These are phyloP conservation scores for Eulithis testata DNA, from an alignment of 2,888 invertebrate species.

Conservation along the genomic window DNA sequence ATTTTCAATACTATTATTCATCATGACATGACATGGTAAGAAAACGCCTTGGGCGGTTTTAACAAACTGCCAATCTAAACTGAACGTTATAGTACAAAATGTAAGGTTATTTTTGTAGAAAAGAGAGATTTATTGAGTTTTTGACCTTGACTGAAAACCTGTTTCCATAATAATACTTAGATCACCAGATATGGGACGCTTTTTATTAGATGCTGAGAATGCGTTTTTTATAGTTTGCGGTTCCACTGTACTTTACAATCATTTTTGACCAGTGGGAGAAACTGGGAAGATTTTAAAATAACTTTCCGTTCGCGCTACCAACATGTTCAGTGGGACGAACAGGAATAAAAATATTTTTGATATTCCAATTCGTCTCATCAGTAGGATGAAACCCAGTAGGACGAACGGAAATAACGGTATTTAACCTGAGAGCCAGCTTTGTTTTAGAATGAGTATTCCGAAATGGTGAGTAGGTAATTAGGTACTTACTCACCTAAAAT, in stretches of 20 bases:
- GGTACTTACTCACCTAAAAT: too few species aligned
- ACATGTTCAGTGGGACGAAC: too few species aligned
- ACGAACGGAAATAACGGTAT: too few species aligned
- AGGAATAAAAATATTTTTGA: too few species aligned
- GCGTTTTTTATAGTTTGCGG: not conserved
- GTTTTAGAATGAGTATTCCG: not conserved
- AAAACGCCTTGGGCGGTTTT: constrained; percentile 44
- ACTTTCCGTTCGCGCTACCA: too few species aligned
- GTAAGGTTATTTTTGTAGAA: constrained; percentile 15
- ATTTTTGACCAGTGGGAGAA: too few species aligned
- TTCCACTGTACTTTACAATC: not conserved
- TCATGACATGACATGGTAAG: constrained; percentile 49
- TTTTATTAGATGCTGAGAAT: constrained; percentile 34
- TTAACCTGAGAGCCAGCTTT: not conserved
- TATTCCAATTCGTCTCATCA: too few species aligned
- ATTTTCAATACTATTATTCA: constrained; percentile 64
- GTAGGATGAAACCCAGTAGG: too few species aligned
- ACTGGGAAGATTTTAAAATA: too few species aligned
- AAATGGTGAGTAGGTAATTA: too few species aligned
- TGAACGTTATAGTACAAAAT: not conserved
- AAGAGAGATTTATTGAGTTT: not conserved
- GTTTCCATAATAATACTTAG: constrained; percentile 35
- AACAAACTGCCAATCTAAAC: constrained; percentile 1
- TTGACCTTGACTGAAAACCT: constrained; percentile 42
- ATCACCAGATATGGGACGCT: constrained; percentile 28